phyloP scores from a whole-genome alignment of 1,140 invertebrate genomes.

The Sipha flava region DNA sequence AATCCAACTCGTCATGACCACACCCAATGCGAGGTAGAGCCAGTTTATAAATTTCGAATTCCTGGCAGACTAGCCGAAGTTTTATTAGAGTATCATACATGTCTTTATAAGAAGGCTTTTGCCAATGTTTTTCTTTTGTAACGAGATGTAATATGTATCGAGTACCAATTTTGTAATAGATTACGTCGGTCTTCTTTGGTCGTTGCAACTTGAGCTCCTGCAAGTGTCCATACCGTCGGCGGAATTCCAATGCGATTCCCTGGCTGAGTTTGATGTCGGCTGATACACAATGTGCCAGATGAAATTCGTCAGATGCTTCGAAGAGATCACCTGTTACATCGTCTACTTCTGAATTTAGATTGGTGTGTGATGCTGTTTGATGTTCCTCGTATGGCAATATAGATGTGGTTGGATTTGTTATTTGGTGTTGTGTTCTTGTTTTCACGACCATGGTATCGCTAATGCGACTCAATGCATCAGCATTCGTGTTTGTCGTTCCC shows the following conservation, averaged over 20 bases:
- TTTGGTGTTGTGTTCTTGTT: no score
- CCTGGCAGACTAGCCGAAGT: neutral
- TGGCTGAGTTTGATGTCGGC: neutral
- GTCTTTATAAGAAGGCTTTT: neutral
- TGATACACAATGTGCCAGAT: neutral
- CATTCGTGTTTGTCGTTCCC: constrained; percentile 42
- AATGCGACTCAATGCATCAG: constrained; percentile 32
- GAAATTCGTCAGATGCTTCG: neutral
- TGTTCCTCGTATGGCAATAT: neutral
- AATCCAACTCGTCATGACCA: neutral
- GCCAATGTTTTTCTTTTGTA: neutral
- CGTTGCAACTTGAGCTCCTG: neutral
- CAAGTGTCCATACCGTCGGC: neutral
- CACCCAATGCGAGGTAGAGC: neutral
- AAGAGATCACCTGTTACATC: neutral
- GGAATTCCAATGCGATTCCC: neutral
- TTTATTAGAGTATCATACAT: neutral
- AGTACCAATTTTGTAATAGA: neutral
- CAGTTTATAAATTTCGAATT: neutral
- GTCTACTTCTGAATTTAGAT: neutral
- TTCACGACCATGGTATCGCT: neutral
- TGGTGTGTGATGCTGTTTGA: no score
- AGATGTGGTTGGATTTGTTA: neutral
- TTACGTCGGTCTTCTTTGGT: neutral
- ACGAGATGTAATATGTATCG: neutral